Evolutionary conservation across 2,113 vertebrate species (phyloP), one percentile per base, ranked within the genome.

Genomic region (Eonycteris spelaea): DNA sequence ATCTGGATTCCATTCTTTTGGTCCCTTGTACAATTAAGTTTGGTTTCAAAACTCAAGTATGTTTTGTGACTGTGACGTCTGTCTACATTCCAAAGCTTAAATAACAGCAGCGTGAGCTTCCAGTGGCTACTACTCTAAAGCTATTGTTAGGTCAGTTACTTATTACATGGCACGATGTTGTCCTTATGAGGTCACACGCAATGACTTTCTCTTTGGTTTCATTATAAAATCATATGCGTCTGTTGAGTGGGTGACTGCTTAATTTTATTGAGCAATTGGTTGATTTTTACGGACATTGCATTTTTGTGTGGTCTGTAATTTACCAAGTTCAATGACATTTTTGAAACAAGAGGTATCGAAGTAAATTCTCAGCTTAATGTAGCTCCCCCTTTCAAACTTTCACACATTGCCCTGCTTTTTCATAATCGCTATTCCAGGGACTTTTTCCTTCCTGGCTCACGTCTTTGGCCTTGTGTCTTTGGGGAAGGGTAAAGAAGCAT

Each of bases 391-490:
- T 71, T 57, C 57, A 88, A 4, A 73, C 9, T 82, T 86, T 28
- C 59, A 33, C 8, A 26, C 19, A 22, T n/a, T 75, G 11, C 70
- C 33, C 6, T 51, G 33, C n/a, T 53, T 96, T 65, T n/a, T 68
- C 35, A 43, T n/a, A 26, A 70, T 80, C 33, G 13, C 22, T 68
- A 6, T 67, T 70, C 53, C 14, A 70, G 22, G 75, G 65, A 57
- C 8, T 43, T 91, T 79, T 91, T 65, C 65, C 51, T 86, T 24
- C 19, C 38, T 73, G 28, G 16, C 33, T 77, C 24, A n/a, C 45
- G 67, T 92, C 45, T 97, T 90, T 71, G 61, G n/a, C 51, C 30
- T 88, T 91, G 30, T 73, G 21, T 95, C 9, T 89, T 73, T 89
- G 38, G n/a, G 9, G 10, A 88, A 74, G 26, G 35, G 30, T 45